A percentile compares a stretch with the other conserved stretches of the same genome.
These are phyloP conservation scores for Drosophila pachea DNA, from an alignment of 1,140 invertebrate species.

Conservation along the genomic window DNA sequence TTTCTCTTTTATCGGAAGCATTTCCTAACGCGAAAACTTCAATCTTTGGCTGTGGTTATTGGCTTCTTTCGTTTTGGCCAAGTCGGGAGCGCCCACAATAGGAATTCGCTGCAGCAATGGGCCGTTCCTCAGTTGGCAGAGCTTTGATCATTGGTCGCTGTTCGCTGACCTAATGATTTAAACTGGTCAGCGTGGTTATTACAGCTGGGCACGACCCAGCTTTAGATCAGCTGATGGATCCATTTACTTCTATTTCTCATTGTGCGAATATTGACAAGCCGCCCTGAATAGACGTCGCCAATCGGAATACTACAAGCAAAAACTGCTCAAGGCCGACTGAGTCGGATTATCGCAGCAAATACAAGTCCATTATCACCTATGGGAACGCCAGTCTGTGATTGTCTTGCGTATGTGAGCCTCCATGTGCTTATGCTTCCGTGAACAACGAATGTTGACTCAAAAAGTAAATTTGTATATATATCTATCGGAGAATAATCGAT, in stretches of 20 bases:
- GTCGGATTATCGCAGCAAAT: too few species aligned
- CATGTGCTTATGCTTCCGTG: too few species aligned
- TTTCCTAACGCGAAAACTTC: constrained; percentile 69
- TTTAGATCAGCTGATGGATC: constrained; percentile 33
- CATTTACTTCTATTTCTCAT: neutral
- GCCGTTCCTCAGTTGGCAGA: constrained; percentile 8
- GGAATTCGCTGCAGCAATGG: constrained; percentile 3
- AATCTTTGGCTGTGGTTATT: constrained; percentile 12
- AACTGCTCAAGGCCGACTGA: too few species aligned
- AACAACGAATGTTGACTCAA: too few species aligned
- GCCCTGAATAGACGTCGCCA: too few species aligned
- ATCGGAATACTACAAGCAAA: too few species aligned
- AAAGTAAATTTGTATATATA: too few species aligned
- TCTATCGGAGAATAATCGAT: too few species aligned
- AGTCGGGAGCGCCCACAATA: constrained; percentile 15
- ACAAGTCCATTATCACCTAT: too few species aligned
- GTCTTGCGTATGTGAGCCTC: too few species aligned
- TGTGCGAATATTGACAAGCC: too few species aligned
- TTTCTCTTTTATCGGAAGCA: constrained; percentile 41
- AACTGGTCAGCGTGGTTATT: neutral
- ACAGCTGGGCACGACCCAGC: constrained; percentile 22
- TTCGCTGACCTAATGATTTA: constrained; percentile 6
- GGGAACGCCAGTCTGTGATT: too few species aligned
- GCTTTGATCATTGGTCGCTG: constrained; percentile 14
- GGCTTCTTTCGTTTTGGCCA: neutral